Evolutionary conservation across 2,113 vertebrate species (phyloP).

Genomic region (Zosterops borbonicus): DNA sequence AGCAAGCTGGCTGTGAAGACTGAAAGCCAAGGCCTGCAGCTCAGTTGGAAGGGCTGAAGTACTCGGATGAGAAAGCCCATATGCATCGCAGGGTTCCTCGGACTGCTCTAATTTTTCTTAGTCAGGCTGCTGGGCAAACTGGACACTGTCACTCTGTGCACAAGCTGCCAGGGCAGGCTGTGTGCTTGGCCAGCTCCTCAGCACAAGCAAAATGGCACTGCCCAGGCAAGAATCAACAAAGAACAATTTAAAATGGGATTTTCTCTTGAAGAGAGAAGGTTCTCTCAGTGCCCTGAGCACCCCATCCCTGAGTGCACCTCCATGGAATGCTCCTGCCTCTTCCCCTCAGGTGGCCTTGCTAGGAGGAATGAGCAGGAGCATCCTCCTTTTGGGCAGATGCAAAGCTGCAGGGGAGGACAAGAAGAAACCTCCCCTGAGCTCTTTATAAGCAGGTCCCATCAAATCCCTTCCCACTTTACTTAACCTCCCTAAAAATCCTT

Average conservation of each 20-base stretch:
- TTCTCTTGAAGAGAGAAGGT: background rate
- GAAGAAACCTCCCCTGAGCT: background rate
- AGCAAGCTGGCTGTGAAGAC: background rate
- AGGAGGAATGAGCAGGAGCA: background rate
- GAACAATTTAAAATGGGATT: background rate
- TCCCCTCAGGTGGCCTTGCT: background rate
- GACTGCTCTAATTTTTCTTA: background rate
- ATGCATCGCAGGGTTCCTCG: background rate
- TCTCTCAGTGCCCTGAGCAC: background rate
- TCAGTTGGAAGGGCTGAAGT: background rate
- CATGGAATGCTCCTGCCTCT: rapidly evolving
- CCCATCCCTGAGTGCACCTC: rapidly evolving
- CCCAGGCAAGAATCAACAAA: background rate
- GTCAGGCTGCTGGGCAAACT: background rate
- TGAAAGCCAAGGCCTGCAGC: conserved; percentile 11
- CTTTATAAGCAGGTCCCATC: background rate
- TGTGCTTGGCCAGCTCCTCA: background rate
- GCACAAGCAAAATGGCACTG: background rate
- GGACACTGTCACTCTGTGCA: rapidly evolving
- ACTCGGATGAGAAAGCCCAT: background rate
- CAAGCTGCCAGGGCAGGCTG: background rate
- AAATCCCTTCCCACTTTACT: background rate
- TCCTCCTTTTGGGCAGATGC: background rate
- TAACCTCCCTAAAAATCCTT: background rate
- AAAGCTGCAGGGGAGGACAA: background rate